These are phyloP conservation scores for Xiphias gladius DNA, from an alignment of 2,113 vertebrate species.

Conservation along the genomic window DNA sequence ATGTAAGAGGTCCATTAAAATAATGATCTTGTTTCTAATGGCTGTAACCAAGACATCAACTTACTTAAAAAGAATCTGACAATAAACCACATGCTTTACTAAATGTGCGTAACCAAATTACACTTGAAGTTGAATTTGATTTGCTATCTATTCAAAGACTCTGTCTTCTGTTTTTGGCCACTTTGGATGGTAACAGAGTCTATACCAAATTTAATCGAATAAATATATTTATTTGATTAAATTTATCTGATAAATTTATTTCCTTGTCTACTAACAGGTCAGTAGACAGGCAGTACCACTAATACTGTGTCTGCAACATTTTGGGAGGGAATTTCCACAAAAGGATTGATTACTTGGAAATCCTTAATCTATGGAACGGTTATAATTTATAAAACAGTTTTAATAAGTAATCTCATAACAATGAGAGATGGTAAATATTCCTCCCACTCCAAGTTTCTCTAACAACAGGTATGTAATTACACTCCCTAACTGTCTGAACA, in stretches of 20 bases:
- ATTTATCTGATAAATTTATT: background rate
- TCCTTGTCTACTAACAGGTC: background rate
- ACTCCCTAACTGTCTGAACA: conserved; percentile 36
- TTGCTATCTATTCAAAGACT: background rate
- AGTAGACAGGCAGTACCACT: background rate
- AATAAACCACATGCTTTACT: conserved; percentile 3
- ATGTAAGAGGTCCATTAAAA: conserved; percentile 34
- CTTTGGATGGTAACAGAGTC: background rate
- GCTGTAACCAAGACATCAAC: background rate
- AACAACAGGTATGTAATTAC: conserved; percentile 31
- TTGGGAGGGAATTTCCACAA: background rate
- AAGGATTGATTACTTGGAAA: background rate
- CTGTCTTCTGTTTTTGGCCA: background rate
- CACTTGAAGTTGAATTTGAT: background rate
- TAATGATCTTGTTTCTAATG: conserved; percentile 17
- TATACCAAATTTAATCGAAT: background rate
- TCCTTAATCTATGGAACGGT: background rate
- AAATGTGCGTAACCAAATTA: background rate
- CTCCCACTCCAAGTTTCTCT: conserved; percentile 24
- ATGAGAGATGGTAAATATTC: conserved; percentile 13
- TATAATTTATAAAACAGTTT: background rate
- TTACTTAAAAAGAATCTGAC: background rate
- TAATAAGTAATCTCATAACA: background rate
- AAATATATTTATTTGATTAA: too few species aligned
- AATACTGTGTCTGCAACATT: background rate